Evolutionary conservation across 2,888 invertebrate species (phyloP).

Genomic region (Macrophya annulata): DNA sequence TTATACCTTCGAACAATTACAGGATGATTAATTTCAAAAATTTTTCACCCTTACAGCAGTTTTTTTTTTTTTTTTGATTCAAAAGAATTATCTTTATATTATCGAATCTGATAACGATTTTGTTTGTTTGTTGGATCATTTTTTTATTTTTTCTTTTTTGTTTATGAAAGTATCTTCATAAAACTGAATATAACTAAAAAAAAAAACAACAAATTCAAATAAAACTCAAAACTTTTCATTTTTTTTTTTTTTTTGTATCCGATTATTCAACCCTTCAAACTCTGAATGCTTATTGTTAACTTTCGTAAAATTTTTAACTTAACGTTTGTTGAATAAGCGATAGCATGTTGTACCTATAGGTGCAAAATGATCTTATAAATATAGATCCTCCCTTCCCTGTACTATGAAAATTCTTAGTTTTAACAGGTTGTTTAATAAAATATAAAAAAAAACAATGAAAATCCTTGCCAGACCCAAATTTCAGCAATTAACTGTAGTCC

Average conservation of each 20-base stretch:
- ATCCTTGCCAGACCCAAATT: constrained; percentile 66
- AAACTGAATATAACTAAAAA: not conserved
- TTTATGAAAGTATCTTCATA: not conserved
- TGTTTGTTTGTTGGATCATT: not conserved
- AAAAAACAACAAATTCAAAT: not conserved
- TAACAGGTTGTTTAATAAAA: constrained; percentile 69
- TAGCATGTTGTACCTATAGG: constrained; percentile 55
- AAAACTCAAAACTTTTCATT: not conserved
- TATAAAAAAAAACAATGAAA: constrained; percentile 64
- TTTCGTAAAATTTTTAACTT: constrained; percentile 35
- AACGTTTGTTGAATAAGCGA: constrained; percentile 37
- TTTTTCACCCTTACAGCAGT: not conserved
- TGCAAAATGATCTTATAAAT: constrained; percentile 56
- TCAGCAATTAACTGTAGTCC: constrained; percentile 60
- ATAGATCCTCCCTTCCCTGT: constrained; percentile 42
- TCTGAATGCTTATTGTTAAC: constrained; percentile 1
- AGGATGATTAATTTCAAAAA: not conserved
- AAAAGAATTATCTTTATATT: not conserved
- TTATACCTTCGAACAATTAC: not conserved
- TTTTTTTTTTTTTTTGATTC: not conserved
- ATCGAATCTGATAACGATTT: not conserved
- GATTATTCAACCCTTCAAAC: not conserved
- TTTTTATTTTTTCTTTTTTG: not conserved
- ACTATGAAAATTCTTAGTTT: constrained; percentile 58
- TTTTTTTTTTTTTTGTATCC: too few relatives aligned